Evolutionary conservation across 2,888 invertebrate genomes (phyloP).

Genomic region (Sminthurinus aureus): DNA sequence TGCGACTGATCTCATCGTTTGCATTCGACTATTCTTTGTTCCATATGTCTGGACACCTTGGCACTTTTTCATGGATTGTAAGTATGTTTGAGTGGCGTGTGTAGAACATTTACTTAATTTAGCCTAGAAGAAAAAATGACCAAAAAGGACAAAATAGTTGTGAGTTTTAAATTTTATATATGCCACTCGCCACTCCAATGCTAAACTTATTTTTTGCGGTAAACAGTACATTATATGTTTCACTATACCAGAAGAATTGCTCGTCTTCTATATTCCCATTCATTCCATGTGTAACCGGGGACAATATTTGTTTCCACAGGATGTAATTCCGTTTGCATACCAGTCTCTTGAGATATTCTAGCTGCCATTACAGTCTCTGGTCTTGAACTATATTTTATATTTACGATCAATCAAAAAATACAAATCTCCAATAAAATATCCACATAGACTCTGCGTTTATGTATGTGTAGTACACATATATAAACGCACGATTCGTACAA

Average conservation of each 20-base stretch:
- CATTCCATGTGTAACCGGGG: slow-evolving; percentile 54
- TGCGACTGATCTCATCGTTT: slow-evolving; percentile 47
- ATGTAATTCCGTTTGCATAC: slow-evolving; percentile 55
- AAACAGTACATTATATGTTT: too few species aligned
- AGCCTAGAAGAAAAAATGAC: slow-evolving; percentile 41
- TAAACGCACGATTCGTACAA: background rate
- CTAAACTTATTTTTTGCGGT: too few species aligned
- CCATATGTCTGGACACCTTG: slow-evolving; percentile 47
- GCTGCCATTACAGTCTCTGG: slow-evolving; percentile 16
- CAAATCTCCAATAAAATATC: too few species aligned
- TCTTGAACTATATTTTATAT: background rate
- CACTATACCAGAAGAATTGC: slow-evolving; percentile 56
- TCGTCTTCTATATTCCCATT: slow-evolving; percentile 55
- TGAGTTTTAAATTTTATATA: too few species aligned
- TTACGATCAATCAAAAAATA: background rate
- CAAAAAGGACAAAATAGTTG: too few species aligned
- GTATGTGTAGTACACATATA: background rate
- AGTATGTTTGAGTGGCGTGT: slow-evolving; percentile 55
- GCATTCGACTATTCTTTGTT: slow-evolving; percentile 43
- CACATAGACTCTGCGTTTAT: background rate
- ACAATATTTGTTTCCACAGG: slow-evolving; percentile 52
- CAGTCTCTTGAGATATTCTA: slow-evolving; percentile 29
- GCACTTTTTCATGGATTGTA: slow-evolving; percentile 45
- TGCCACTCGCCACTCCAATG: too few species aligned
- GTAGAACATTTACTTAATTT: slow-evolving; percentile 55